Percentiles rank a stretch among this genome's conserved stretches.
phyloP scores from a whole-genome alignment of 2,797 vertebrate genomes.

The Tapera naevia region DNA sequence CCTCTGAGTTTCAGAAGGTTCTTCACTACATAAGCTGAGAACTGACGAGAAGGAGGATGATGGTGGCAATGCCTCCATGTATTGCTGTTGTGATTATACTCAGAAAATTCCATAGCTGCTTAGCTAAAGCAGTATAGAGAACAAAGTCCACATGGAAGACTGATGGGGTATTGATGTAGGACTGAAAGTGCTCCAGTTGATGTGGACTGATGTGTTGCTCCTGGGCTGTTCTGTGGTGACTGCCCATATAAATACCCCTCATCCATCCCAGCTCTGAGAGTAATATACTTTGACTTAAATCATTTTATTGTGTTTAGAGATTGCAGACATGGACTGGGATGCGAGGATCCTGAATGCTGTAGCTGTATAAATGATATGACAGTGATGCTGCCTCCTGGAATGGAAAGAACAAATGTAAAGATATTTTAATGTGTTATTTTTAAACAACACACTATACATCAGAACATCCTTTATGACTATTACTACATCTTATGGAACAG shows the following conservation, averaged over 20 bases:
- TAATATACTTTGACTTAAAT: background rate
- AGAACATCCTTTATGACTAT: background rate
- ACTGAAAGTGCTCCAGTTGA: background rate
- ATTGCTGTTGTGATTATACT: background rate
- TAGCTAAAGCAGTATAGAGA: background rate
- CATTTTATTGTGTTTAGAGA: background rate
- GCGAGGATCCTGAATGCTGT: background rate
- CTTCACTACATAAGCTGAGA: background rate
- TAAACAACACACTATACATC: background rate
- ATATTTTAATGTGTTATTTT: background rate
- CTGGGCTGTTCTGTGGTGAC: background rate
- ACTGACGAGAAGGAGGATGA: background rate
- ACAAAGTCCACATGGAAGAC: background rate
- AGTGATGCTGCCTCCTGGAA: background rate
- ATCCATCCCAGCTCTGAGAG: background rate
- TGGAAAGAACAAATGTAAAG: background rate
- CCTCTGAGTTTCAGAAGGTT: background rate
- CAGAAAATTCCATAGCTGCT: background rate
- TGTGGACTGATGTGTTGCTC: background rate
- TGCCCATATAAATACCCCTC: background rate
- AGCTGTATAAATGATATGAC: background rate
- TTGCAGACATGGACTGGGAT: background rate
- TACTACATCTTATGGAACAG: background rate
- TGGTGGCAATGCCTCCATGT: background rate
- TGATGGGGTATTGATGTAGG: background rate